Base-by-base conservation (phyloP, 2,113 vertebrate genomes). In the Mesitornis unicolor region DNA sequence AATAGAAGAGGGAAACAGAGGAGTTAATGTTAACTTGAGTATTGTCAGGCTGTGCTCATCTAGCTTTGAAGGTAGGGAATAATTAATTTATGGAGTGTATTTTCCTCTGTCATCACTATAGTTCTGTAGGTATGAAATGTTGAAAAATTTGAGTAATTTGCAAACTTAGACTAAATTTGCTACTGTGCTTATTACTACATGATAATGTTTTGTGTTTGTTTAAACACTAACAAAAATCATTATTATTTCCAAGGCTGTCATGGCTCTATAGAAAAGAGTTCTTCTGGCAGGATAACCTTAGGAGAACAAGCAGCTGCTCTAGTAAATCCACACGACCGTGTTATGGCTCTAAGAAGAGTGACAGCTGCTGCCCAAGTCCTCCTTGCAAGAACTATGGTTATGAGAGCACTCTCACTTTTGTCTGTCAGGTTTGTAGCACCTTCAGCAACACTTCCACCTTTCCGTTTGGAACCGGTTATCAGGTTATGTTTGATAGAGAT, bases 371-470 rank as follows among this genome's bases (percentile, higher is more conserved):
- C 99, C 15, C 99, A 99, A 93, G 99, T 99, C 42, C 98, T 99
- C 54, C 97, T 99, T 89, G 99, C 99, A 84, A 98, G 99, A 93
- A 99, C 99, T 24, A 99, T 99, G 99, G 99, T 99, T 94, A 99
- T 99, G 99, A 98, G 99, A 95, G 99, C 99, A 0, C 98, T 99
- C 67, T 99, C 99, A 2, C 98, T 99, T 47, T 97, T 99, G n/a
- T 99, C 99, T 25, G 99, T 99, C 96, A 99, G 99, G 99, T 99
- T 25, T 33, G 97, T 95, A 21, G 51, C 40, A 43, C 74, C 54
- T 10, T 87, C 67, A 61, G n/a, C 51, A 90, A 11, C 43, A 10
- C 11, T 80, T 53, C 1, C 9, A 10, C 47, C 42, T 76, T 70
- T 94, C 28, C 13, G 11, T 83, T 43, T 70, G 20, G 29, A 70